Percentiles rank a stretch among this genome's conserved stretches.
Conservation (phyloP, 2,797 vertebrate genomes). For the Argentina silus region DNA sequence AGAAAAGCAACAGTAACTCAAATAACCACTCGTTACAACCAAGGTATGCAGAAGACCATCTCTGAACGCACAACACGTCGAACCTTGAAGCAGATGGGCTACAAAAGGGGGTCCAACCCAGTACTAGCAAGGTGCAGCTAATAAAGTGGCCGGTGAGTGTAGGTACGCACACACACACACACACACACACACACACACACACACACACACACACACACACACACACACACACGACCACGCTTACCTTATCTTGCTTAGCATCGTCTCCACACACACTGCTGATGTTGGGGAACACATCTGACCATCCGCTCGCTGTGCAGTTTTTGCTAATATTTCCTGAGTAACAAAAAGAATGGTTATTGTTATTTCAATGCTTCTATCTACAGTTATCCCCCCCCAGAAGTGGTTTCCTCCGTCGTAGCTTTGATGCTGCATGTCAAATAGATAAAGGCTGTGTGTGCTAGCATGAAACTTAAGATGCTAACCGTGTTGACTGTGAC, state of each 20-base stretch:
- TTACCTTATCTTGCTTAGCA: slow-evolving; percentile 77
- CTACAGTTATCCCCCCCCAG: not conserved
- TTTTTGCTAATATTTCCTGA: slow-evolving; percentile 92
- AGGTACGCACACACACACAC: not conserved
- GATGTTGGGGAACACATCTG: slow-evolving; percentile 85
- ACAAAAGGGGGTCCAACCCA: too few relatives aligned
- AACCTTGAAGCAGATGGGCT: too few relatives aligned
- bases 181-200: not conserved
- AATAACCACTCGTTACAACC: too few relatives aligned
- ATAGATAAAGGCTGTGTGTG: too few relatives aligned
- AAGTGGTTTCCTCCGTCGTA: too few relatives aligned
- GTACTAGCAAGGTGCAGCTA: too few relatives aligned
- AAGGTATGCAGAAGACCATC: too few relatives aligned
- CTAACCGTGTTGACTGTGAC: not conserved
- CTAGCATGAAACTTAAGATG: too few relatives aligned
- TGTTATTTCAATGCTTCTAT: not conserved
- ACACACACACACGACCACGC: not conserved
- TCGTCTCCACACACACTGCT: slow-evolving; percentile 78
- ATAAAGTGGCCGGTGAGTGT: too few relatives aligned
- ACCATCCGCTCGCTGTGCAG: slow-evolving; percentile 87
- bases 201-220: not conserved
- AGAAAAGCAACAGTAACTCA: too few relatives aligned
- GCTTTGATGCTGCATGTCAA: too few relatives aligned
- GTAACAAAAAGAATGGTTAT: not conserved
- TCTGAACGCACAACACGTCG: too few relatives aligned